Percentiles rank a stretch among this genome's conserved stretches.
phyloP scores from a whole-genome alignment of 2,113 vertebrate genomes.

The Salvelinus alpinus region DNA sequence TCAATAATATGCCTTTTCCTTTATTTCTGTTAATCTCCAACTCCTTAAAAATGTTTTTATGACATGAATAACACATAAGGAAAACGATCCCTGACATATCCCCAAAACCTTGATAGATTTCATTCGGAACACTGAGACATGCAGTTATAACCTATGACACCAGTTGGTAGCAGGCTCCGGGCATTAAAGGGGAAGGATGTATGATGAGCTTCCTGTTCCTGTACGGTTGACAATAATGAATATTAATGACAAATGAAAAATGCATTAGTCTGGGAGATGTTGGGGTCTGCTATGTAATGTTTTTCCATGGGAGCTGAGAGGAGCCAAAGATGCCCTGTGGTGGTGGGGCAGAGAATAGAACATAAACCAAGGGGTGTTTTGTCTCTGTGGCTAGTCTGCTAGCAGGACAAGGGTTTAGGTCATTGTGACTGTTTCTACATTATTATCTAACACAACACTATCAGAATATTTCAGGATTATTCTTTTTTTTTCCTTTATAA shows the following conservation, averaged over 20 bases:
- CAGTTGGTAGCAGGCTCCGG: neutral
- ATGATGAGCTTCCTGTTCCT: conserved; percentile 10
- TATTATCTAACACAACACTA: no score
- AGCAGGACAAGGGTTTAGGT: neutral
- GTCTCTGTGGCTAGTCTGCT: neutral
- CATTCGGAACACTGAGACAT: neutral
- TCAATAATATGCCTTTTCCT: neutral
- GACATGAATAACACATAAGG: neutral
- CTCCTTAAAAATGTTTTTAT: neutral
- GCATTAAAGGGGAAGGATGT: neutral
- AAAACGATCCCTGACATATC: neutral
- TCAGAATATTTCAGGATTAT: no score
- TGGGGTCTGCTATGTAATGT: neutral
- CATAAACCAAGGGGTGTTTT: neutral
- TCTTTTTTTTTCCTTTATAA: no score
- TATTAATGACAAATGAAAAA: conserved; percentile 6
- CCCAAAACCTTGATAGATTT: neutral
- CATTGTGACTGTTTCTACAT: neutral
- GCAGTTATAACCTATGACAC: no score
- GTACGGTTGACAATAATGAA: neutral
- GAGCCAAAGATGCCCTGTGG: neutral
- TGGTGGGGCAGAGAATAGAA: neutral
- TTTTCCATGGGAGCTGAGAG: neutral
- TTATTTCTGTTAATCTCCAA: neutral
- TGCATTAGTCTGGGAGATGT: neutral